Conservation (phyloP, 2,888 invertebrate species). For the Machimus rusticus region DNA sequence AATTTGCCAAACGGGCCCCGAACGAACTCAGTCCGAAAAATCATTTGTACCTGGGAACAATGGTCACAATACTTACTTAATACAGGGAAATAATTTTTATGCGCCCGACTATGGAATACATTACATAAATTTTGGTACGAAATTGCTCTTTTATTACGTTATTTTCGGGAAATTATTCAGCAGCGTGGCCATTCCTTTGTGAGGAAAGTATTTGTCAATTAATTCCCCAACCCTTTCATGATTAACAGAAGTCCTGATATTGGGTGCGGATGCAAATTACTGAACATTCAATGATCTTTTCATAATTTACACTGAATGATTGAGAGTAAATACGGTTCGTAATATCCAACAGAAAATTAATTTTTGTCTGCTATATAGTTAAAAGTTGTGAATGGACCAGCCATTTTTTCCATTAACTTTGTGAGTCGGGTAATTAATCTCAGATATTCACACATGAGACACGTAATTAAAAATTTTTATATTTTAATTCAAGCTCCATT, state of each 20-base stretch:
- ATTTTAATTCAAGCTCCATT: not conserved
- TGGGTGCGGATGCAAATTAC: not conserved
- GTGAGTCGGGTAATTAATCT: not conserved
- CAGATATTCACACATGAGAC: not conserved
- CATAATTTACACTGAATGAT: not conserved
- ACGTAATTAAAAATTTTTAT: not conserved
- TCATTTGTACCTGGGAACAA: not conserved
- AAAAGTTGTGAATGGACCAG: not conserved
- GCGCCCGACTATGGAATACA: not conserved
- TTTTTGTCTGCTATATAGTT: not conserved
- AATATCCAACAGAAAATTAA: not conserved
- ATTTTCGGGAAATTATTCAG: not conserved
- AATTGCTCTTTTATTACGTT: not conserved
- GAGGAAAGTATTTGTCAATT: not conserved
- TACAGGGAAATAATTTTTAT: not conserved
- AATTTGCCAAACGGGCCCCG: not conserved
- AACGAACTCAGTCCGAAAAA: not conserved
- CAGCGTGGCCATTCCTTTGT: not conserved
- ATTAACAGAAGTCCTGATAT: not conserved
- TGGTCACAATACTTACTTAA: not conserved
- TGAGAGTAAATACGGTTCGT: not conserved
- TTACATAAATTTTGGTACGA: not conserved
- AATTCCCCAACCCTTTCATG: not conserved
- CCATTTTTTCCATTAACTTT: not conserved
- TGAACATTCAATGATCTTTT: not conserved